Conservation (phyloP, 2,888 invertebrate species). For the Stegana nigrithorax region DNA sequence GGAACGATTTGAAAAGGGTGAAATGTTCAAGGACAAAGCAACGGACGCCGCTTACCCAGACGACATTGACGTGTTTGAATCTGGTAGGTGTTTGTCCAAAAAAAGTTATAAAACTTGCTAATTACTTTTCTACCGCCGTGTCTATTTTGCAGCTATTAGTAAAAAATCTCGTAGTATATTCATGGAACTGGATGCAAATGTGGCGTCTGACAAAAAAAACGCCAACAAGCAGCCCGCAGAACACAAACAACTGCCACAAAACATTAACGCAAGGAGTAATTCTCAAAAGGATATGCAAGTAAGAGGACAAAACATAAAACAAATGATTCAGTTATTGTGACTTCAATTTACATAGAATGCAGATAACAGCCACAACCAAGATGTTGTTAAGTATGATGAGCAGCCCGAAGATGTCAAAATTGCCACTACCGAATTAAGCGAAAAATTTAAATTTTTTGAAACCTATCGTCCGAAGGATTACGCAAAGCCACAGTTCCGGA, state of each 20-base stretch:
- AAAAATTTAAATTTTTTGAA: slow-evolving; percentile 92
- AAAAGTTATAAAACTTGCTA: not conserved
- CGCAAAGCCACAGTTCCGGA: slow-evolving; percentile 79
- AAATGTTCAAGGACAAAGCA: slow-evolving; percentile 75
- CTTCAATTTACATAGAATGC: no score
- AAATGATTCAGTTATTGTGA: not conserved
- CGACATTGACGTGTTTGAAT: slow-evolving; percentile 73
- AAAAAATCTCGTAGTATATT: slow-evolving; percentile 89
- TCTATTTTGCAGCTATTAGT: slow-evolving; percentile 76
- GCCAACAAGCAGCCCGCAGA: not conserved
- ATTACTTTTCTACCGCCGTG: not conserved
- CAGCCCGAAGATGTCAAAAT: slow-evolving; percentile 81
- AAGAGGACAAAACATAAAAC: no score
- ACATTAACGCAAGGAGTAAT: no score
- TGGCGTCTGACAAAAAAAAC: slow-evolving; percentile 69
- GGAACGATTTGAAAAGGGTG: slow-evolving; percentile 85
- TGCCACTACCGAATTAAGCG: slow-evolving; percentile 84
- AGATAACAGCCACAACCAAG: slow-evolving; percentile 52
- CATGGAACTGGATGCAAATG: slow-evolving; percentile 87
- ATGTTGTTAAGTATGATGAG: slow-evolving; percentile 81
- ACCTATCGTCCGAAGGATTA: slow-evolving; percentile 79
- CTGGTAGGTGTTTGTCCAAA: slow-evolving; percentile 37
- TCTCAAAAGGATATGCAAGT: no score
- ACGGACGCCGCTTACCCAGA: slow-evolving; percentile 74
- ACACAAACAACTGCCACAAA: slow-evolving; percentile 7